phyloP scores from a whole-genome alignment of 2,888 invertebrate species.

The Mesorhabditis belari region DNA sequence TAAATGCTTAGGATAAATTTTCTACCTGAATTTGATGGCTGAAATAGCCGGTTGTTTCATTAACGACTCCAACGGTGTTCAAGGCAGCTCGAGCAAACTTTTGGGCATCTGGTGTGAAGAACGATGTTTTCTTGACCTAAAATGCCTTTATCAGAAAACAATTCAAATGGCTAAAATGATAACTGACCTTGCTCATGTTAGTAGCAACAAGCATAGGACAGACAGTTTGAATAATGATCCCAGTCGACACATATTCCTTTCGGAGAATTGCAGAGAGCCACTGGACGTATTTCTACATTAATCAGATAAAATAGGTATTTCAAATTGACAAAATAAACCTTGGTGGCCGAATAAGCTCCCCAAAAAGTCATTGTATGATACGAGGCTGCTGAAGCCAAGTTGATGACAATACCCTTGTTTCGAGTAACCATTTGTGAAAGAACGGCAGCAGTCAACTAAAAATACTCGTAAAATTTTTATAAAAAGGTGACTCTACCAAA shows the following conservation, averaged over 20 bases:
- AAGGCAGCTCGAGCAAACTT: constrained; percentile 35
- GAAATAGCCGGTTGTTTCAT: constrained; percentile 46
- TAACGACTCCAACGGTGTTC: constrained; percentile 36
- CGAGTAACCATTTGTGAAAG: constrained; percentile 77
- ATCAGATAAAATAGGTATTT: constrained; percentile 1
- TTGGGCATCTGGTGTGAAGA: constrained; percentile 36
- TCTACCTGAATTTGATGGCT: constrained; percentile 35
- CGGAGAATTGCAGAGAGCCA: constrained; percentile 52
- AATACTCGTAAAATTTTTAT: constrained; percentile 1
- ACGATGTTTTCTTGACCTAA: constrained; percentile 26
- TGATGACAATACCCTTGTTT: constrained; percentile 76
- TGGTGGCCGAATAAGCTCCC: constrained; percentile 78
- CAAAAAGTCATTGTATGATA: constrained; percentile 64
- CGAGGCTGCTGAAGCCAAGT: constrained; percentile 77
- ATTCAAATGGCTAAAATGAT: background rate
- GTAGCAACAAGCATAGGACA: constrained; percentile 49
- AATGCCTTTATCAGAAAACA: background rate
- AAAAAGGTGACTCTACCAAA: constrained; percentile 53
- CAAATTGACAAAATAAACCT: constrained; percentile 60
- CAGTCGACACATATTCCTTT: constrained; percentile 54
- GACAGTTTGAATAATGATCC: constrained; percentile 53
- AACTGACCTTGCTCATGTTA: constrained; percentile 39
- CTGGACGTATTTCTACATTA: constrained; percentile 50
- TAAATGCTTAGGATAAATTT: background rate
- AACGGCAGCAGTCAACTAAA: constrained; percentile 72